These are phyloP conservation scores for Pollachius pollachius DNA, from an alignment of 2,113 vertebrate species.

Conservation along the genomic window DNA sequence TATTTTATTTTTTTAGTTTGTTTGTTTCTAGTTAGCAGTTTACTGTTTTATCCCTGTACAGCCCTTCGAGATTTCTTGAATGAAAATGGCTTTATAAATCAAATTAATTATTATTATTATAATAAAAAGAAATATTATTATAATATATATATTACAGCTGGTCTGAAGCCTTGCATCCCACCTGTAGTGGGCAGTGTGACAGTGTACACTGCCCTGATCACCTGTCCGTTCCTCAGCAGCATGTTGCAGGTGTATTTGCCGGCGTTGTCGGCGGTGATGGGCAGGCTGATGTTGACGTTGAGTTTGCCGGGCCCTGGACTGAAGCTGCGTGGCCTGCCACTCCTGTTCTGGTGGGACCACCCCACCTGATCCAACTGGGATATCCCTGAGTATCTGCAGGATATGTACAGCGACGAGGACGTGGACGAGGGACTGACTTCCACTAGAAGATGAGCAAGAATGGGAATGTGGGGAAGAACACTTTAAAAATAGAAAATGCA, in stretches of 20 bases:
- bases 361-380: slow-evolving; percentile 40
- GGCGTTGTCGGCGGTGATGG: slow-evolving; percentile 51
- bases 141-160: background rate
- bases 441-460: slow-evolving; percentile 43
- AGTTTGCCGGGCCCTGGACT: slow-evolving; percentile 34
- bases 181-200: slow-evolving; percentile 38
- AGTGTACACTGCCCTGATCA: slow-evolving; percentile 32
- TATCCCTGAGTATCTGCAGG: slow-evolving; percentile 49
- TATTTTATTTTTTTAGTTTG: no score
- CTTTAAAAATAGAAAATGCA: background rate
- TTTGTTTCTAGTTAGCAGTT: no score
- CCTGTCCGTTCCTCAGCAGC: slow-evolving; percentile 52
- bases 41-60: no score
- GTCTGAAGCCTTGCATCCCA: slow-evolving; percentile 3
- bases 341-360: slow-evolving; percentile 62
- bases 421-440: background rate
- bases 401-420: slow-evolving; percentile 38
- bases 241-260: slow-evolving; percentile 74
- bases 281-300: slow-evolving; percentile 41
- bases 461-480: slow-evolving; percentile 1
- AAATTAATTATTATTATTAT: background rate
- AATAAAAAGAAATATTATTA: background rate
- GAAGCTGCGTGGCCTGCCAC: background rate
- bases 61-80: no score
- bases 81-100: slow-evolving; percentile 6